Conservation (phyloP, 92 coral and sea anemone genomes). For the Palythoa grandis region DNA sequence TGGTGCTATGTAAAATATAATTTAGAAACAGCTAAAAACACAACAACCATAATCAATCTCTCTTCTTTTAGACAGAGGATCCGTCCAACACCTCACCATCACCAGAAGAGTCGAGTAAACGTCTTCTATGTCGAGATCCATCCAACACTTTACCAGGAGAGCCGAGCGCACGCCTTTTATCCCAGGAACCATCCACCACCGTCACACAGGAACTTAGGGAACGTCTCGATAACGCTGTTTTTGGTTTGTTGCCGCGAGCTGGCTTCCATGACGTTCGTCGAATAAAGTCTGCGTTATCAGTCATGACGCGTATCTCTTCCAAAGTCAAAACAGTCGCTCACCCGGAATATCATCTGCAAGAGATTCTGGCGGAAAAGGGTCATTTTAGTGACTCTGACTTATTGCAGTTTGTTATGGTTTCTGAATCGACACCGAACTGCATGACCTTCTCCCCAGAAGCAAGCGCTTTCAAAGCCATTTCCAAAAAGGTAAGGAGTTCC, state of each 20-base stretch:
- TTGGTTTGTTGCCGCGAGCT: conserved; percentile 5
- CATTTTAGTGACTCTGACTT: conserved; percentile 31
- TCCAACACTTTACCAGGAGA: neutral
- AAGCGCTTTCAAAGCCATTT: neutral
- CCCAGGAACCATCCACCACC: neutral
- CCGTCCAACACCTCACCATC: too few species aligned
- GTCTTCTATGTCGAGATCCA: neutral
- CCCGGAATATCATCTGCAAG: conserved; percentile 2
- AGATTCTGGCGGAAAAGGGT: neutral
- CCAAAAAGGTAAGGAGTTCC: neutral
- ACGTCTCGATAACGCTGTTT: conserved; percentile 1
- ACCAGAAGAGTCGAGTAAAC: neutral
- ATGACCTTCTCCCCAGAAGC: neutral
- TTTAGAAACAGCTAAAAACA: too few species aligned
- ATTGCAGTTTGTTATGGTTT: neutral
- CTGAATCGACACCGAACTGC: neutral
- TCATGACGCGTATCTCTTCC: neutral
- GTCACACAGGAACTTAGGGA: neutral
- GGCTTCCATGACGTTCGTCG: conserved; percentile 9
- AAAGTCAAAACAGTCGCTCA: neutral
- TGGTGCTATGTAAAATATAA: too few species aligned
- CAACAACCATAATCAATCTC: too few species aligned
- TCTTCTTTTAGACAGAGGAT: too few species aligned
- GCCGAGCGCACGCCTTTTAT: neutral
- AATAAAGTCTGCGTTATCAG: neutral